Conservation (phyloP, 30 jellyfish, hydroid and myxozoan genomes). For the Aurelia coerulea region DNA sequence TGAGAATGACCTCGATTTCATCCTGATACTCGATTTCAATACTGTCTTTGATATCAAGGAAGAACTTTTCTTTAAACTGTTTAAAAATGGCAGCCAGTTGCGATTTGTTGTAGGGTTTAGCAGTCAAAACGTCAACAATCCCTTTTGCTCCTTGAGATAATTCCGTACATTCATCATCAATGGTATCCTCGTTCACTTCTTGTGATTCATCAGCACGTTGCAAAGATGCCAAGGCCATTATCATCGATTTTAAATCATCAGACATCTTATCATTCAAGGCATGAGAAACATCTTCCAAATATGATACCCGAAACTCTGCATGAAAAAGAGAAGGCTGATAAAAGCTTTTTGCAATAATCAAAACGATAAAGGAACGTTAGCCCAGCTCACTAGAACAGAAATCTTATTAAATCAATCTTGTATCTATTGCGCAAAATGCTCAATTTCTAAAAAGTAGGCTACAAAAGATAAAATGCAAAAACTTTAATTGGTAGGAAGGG, state of each 20-base stretch:
- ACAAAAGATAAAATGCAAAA: no score
- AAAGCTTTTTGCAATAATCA: neutral
- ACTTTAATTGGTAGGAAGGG: no score
- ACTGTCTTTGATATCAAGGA: constrained; percentile 67
- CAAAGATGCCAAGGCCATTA: constrained; percentile 39
- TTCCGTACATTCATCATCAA: constrained; percentile 44
- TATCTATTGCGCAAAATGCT: no score
- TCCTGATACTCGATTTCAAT: constrained; percentile 81
- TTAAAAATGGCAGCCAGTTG: constrained; percentile 56
- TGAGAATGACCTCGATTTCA: constrained; percentile 46
- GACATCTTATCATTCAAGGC: constrained; percentile 48
- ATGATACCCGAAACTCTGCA: constrained; percentile 53
- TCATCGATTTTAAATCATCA: constrained; percentile 30
- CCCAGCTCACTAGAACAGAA: no score
- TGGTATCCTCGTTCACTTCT: constrained; percentile 39
- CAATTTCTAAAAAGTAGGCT: no score
- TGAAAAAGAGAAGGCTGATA: neutral
- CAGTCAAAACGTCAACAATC: constrained; percentile 37
- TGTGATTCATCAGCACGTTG: constrained; percentile 49
- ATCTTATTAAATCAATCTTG: no score
- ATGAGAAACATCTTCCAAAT: constrained; percentile 55
- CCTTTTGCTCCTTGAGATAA: constrained; percentile 49
- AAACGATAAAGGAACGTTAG: no score
- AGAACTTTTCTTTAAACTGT: constrained; percentile 54
- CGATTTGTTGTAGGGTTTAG: constrained; percentile 30